Base-by-base conservation (phyloP, 1,140 invertebrate genomes). In the Bacillus rossius region DNA sequence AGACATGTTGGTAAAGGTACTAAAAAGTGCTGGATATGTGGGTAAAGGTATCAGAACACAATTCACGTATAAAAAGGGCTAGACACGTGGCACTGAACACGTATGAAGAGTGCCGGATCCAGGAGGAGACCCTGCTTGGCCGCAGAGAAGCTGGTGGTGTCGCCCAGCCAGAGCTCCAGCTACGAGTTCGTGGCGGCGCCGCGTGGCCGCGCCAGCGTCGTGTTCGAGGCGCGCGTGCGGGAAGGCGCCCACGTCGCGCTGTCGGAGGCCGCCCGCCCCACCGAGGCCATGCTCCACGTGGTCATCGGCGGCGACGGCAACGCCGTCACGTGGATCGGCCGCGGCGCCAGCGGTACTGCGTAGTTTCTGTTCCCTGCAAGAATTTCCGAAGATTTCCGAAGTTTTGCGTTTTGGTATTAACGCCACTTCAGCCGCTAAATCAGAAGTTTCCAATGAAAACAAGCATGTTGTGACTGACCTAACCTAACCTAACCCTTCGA, bases 151-250 rank as follows among this genome's bases (percentile, higher is more conserved):
- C 70, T 83, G 19, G 73, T 82, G n/a, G 79, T 83, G 16, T 83
- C 81, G 0, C 79, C 81, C 0, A 70, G 75, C 23, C 77, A 80
- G n/a, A 81, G 79, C 2, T 84, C 77, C 72, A 77, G 78, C 34
- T 84, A 80, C 71, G 79, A 83, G 64, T 83, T 81, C 77, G 77
- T 84, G 37, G 67, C 76, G 2, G 81, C 83, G 0, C 82, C 83
- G 0, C 67, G 81, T 13, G 83, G 82, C 62, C 67, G 78, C 43
- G 79, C 81, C 29, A 80, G 77, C 0, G 65, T 84, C 0, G 79
- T 84, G 7, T 71, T 84, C 42, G 81, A 84, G 65, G 69, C 83
- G 5, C 70, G 75, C 47, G 71, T 78, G 1, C 73, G 74, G 22
- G 77, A 77, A n/a, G 76, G 80, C 0, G 77, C 81, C 2, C 79